These are phyloP conservation scores for Drosophila tanythrix DNA, from an alignment of 2,888 invertebrate species.

Conservation along the genomic window DNA sequence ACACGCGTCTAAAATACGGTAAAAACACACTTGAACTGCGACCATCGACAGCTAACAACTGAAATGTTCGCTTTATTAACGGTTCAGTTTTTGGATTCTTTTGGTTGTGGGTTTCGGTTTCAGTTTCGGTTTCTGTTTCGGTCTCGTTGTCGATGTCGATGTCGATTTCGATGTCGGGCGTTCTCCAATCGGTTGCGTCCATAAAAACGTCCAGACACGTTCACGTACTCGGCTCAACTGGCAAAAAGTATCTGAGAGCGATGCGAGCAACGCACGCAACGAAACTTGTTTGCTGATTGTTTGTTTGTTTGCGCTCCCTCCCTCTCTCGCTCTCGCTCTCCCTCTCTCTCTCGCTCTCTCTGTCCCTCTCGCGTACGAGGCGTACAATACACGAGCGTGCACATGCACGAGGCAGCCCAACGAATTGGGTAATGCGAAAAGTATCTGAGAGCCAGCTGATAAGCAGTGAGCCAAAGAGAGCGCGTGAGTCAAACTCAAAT, in stretches of 20 bases:
- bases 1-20: slow-evolving; percentile 20
- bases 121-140: slow-evolving; percentile 11
- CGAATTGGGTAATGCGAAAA: slow-evolving; percentile 48
- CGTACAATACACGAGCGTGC: slow-evolving; percentile 18
- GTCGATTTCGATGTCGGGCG: slow-evolving; percentile 9
- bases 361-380: slow-evolving; percentile 11
- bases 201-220: slow-evolving; percentile 65
- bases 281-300: slow-evolving; percentile 60
- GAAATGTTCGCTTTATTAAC: slow-evolving; percentile 22
- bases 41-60: slow-evolving; percentile 3
- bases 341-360: slow-evolving; percentile 2
- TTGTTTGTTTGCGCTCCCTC: slow-evolving; percentile 16
- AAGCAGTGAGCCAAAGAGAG: slow-evolving; percentile 15
- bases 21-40: slow-evolving; percentile 19
- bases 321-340: slow-evolving; percentile 10
- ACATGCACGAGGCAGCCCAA: slow-evolving; percentile 28
- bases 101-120: slow-evolving; percentile 7
- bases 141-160: slow-evolving; percentile 10
- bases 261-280: slow-evolving; percentile 44
- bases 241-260: slow-evolving; percentile 64
- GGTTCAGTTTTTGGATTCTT: slow-evolving; percentile 19
- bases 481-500: slow-evolving; percentile 46
- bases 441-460: slow-evolving; percentile 42
- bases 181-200: slow-evolving; percentile 32
- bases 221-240: slow-evolving; percentile 77